phyloP scores from a whole-genome alignment of 2,888 invertebrate genomes.

The Apeira syringaria region DNA sequence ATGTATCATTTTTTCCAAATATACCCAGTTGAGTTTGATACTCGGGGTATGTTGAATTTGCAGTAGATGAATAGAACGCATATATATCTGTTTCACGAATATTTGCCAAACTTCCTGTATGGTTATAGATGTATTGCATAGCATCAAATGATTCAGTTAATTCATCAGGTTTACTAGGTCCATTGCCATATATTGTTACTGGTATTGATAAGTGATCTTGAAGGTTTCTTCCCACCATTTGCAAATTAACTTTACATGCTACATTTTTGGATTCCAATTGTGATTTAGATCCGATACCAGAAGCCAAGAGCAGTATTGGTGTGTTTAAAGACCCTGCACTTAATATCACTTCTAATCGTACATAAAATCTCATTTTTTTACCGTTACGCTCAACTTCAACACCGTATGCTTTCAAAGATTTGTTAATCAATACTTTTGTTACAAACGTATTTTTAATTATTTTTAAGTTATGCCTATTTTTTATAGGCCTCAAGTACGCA shows the following conservation, averaged over 20 bases:
- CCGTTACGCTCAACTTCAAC: constrained; percentile 52
- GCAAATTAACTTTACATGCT: constrained; percentile 54
- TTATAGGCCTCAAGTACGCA: constrained; percentile 13
- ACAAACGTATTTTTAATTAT: constrained; percentile 73
- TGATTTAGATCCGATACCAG: constrained; percentile 73
- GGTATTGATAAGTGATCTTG: constrained; percentile 76
- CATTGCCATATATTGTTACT: constrained; percentile 52
- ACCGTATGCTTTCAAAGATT: constrained; percentile 57
- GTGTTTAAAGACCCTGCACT: constrained; percentile 75
- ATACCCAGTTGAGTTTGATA: constrained; percentile 47
- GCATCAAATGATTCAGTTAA: constrained; percentile 49
- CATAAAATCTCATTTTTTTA: constrained; percentile 34
- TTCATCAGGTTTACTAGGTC: constrained; percentile 41
- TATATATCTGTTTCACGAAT: constrained; percentile 79
- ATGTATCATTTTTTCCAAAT: constrained; percentile 48
- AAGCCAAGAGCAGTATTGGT: constrained; percentile 76
- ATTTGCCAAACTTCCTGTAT: constrained; percentile 73
- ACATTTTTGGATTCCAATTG: constrained; percentile 61
- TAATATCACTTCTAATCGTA: constrained; percentile 70
- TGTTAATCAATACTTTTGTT: constrained; percentile 73
- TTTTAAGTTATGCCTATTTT: constrained; percentile 38
- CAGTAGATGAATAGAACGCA: constrained; percentile 45
- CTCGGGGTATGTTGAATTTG: constrained; percentile 50
- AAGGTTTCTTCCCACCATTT: constrained; percentile 78
- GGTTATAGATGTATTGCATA: constrained; percentile 73